Percentiles rank a stretch among this genome's conserved stretches.
phyloP scores from a whole-genome alignment of 1,140 invertebrate genomes.

The Mamestra configurata region DNA sequence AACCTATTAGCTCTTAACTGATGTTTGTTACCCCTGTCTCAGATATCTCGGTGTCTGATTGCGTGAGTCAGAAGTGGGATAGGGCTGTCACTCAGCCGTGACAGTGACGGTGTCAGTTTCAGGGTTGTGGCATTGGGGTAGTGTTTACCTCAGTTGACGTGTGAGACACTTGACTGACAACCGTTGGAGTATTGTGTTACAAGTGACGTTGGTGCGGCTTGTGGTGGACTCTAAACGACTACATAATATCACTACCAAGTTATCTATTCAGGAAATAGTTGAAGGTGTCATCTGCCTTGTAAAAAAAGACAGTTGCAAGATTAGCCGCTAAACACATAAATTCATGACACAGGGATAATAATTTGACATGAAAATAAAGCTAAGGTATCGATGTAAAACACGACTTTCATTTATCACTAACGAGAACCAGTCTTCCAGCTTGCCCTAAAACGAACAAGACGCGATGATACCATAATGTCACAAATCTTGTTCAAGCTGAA shows the following conservation, averaged over 20 bases:
- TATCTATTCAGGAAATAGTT: background rate
- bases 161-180: background rate
- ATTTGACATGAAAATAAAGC: background rate
- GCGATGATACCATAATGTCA: slow-evolving; percentile 27
- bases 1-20: slow-evolving; percentile 37
- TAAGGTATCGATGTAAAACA: background rate
- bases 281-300: background rate
- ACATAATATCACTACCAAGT: background rate
- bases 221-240: background rate
- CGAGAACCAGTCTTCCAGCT: background rate
- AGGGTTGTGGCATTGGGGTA: background rate
- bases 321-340: too few relatives aligned
- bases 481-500: slow-evolving; percentile 18
- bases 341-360: too few relatives aligned
- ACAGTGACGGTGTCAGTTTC: background rate
- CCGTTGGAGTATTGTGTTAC: background rate
- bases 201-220: background rate
- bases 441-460: slow-evolving; percentile 1
- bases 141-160: background rate
- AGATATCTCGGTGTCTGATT: slow-evolving; percentile 34
- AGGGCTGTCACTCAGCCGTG: slow-evolving; percentile 16
- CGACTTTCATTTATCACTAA: background rate
- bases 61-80: background rate
- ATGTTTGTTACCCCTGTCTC: slow-evolving; percentile 38
- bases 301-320: background rate